Base-by-base conservation (phyloP, 1,140 invertebrate species). In the Diorhabda sublineata region DNA sequence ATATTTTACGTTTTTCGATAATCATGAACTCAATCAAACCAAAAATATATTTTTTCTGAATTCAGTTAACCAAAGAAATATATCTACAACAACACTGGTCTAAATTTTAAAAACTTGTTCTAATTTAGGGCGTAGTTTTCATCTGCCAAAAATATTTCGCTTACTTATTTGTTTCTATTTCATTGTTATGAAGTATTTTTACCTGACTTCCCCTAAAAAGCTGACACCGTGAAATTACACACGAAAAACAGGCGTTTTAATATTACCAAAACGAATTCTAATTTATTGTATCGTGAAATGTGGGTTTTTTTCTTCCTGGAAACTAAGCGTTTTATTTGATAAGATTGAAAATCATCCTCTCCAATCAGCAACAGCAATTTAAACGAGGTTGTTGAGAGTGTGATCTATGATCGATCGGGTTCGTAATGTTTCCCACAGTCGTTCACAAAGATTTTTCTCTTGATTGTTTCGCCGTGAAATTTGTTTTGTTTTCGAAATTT, bases 201-300 rank as follows among this genome's bases (percentile, higher is more conserved):
- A 62, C 61, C 61, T 62, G 61, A 9, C 43, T n/a, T 11, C 42
- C 42, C 8, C 61, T 44, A n/a, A 62, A 62, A 43, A 62, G 44
- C 44, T 44, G 45, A 43, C n/a, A 62, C 61, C 61, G 44, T 62
- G 61, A 62, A 62, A 62, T 62, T 62, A 62, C 44, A 62, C 11
- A 44, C 44, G 43, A 62, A 62, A 43, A 62, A 44, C 61, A 62
- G 43, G 42, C 44, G 43, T 62, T 62, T 62, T 44, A 62, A 62
- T 62, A 62, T 62, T 62, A 62, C 61, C 59, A 62, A 62, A 62
- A 62, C 61, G 61, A 62, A 62, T 62, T 44, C 4, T 62, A 62
- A 62, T 62, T 62, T 8, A 62, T 62, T 62, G 61, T 62, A 44
- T 62, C 42, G 61, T 8, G 44, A 42, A 44, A 45, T 11, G 61